Evolutionary conservation across 2,888 invertebrate genomes (phyloP), one percentile per base, ranked within the genome.

Genomic region (Eupeodes latifasciatus): DNA sequence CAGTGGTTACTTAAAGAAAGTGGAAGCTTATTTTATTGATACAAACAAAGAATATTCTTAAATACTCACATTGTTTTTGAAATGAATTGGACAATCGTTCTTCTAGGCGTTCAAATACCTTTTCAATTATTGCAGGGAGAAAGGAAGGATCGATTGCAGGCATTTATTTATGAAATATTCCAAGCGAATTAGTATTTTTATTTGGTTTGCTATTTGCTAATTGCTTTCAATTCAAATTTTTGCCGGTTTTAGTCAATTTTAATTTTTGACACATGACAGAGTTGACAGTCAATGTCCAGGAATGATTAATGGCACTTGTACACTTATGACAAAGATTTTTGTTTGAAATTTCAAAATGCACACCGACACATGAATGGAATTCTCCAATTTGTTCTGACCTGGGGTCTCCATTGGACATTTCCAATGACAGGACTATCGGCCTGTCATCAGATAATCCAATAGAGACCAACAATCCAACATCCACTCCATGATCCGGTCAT

Each of bases 1-100:
- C 94, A 90, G 95, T 95, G 91, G 94, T 93, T 94, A 96, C 96
- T 96, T 90, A 84, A 69, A 71, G 71, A 44, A 44, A 40, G 5
- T 40, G 40, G 5, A 1, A 9, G 9, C 4, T 40, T 40, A 40
- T 40, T 40, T 40, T 1, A 5, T 40, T 40, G 40, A 40, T 40
- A 34, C 14, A 4, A 16, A 6, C 36, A 14, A 36, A 40, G n/a
- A 9, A 14, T 27, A 2, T 11, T 2, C 5, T 27, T 61, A 1
- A 10, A 12, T 40, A 69, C 69, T 4, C 7, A 69, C 69, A 40
- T 53, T 55, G 53, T 55, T 69, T 69, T 40, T 69, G 53, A 5
- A 53, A 16, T 16, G 53, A 40, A 11, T 55, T 36, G 12, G 40
- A 69, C 19, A 69, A 36, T 12, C 69, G 69, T 19, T 69, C 40